These are phyloP conservation scores for Invenusta paracnida DNA, from an alignment of 2,888 invertebrate species.

Conservation along the genomic window DNA sequence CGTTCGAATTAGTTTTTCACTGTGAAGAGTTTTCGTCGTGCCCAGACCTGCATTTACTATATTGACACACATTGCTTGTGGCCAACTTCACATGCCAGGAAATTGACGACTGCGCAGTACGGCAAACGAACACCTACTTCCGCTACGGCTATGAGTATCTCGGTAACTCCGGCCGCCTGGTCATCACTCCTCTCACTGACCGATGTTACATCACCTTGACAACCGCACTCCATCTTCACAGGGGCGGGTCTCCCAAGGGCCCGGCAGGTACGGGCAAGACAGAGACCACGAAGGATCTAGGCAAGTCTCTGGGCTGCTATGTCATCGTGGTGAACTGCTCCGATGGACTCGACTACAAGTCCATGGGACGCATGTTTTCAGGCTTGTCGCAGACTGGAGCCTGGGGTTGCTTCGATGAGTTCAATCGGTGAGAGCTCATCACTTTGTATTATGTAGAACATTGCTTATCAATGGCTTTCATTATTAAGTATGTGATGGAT, in stretches of 20 bases:
- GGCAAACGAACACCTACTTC: constrained; percentile 73
- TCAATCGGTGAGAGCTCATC: constrained; percentile 79
- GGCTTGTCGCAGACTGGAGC: constrained; percentile 74
- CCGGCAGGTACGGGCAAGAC: constrained; percentile 84
- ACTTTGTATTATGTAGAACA: no score
- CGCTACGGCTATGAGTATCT: constrained; percentile 82
- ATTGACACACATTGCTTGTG: no score
- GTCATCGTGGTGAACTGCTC: constrained; percentile 89
- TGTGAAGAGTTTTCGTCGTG: no score
- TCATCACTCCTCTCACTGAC: constrained; percentile 83
- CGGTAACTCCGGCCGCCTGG: constrained; percentile 81
- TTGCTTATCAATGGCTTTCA: no score
- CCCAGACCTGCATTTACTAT: no score
- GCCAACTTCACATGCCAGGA: constrained; percentile 50
- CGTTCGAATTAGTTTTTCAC: no score
- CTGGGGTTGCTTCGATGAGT: no score
- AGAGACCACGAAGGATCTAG: constrained; percentile 83
- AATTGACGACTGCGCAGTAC: constrained; percentile 72
- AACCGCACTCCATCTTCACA: constrained; percentile 77
- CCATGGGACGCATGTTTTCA: constrained; percentile 81
- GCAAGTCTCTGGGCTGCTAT: constrained; percentile 79
- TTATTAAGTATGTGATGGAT: no score
- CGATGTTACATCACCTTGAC: constrained; percentile 87
- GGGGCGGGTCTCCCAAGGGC: constrained; percentile 85
- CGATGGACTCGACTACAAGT: constrained; percentile 82